Percentiles rank a stretch among this genome's conserved stretches.
These are phyloP conservation scores for Protomyctophum bolini DNA, from an alignment of 2,113 vertebrate genomes.

Conservation along the genomic window DNA sequence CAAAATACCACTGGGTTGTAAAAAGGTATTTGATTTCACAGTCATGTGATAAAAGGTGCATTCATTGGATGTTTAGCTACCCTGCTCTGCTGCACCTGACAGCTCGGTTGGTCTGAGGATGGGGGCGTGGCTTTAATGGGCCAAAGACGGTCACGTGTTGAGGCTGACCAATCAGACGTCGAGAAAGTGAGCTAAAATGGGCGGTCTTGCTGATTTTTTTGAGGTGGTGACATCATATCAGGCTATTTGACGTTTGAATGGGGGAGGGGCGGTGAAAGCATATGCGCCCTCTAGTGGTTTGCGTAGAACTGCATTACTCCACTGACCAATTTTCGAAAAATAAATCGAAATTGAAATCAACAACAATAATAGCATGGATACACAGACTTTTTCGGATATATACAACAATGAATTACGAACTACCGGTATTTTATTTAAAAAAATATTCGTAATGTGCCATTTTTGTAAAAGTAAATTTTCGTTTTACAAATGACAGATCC, in stretches of 20 bases:
- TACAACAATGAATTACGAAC: too few species aligned
- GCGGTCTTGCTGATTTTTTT: slow-evolving; percentile 36
- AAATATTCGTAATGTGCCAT: too few species aligned
- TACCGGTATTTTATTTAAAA: too few species aligned
- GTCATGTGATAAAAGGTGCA: slow-evolving; percentile 1
- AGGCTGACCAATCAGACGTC: slow-evolving; percentile 58
- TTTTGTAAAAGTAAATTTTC: too few species aligned
- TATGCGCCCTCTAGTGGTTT: too few species aligned
- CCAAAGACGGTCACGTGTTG: slow-evolving; percentile 57
- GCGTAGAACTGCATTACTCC: too few species aligned
- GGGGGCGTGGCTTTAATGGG: slow-evolving; percentile 62
- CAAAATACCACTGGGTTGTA: background rate
- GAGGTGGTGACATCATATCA: slow-evolving; percentile 69
- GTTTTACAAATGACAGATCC: too few species aligned
- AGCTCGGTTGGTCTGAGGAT: slow-evolving; percentile 56
- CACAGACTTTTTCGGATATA: too few species aligned
- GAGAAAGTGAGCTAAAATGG: slow-evolving; percentile 77
- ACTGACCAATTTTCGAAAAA: too few species aligned
- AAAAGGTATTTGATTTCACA: background rate
- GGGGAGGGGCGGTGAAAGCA: too few species aligned
- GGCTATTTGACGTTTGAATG: slow-evolving; percentile 50
- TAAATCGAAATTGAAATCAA: too few species aligned
- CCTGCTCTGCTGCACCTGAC: background rate
- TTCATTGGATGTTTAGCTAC: slow-evolving; percentile 8
- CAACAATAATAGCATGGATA: too few species aligned